Evolutionary conservation across 2,797 vertebrate genomes (phyloP).

Genomic region (Dromococcyx pavoninus): DNA sequence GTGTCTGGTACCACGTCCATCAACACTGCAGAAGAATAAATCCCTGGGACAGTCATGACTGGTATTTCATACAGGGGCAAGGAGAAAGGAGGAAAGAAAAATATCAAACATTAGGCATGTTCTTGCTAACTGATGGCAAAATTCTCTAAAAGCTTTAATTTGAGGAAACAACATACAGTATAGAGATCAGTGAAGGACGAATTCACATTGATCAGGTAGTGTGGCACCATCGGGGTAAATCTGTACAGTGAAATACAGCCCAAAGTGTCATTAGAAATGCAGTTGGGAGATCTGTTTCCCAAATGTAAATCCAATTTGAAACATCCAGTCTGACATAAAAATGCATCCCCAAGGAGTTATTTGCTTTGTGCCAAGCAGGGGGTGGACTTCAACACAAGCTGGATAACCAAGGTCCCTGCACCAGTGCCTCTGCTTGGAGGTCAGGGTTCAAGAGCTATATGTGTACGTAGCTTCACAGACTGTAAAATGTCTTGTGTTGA

Average conservation of each 20-base stretch:
- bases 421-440: background rate
- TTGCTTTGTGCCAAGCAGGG: background rate
- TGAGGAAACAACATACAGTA: background rate
- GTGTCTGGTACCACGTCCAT: background rate
- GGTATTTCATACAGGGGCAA: background rate
- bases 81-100: background rate
- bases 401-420: background rate
- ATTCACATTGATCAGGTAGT: background rate
- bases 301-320: background rate
- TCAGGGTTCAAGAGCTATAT: background rate
- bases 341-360: background rate
- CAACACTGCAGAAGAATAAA: background rate
- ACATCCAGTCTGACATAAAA: background rate
- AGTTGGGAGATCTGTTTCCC: background rate
- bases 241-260: background rate
- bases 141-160: background rate
- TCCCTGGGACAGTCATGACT: background rate
- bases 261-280: background rate
- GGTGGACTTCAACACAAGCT: background rate
- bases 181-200: background rate
- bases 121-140: background rate
- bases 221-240: background rate
- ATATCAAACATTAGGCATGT: fast-evolving
- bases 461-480: fast-evolving
- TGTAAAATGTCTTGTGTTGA: background rate